phyloP scores from a whole-genome alignment of 2,113 vertebrate species.

The Chunga burmeisteri region DNA sequence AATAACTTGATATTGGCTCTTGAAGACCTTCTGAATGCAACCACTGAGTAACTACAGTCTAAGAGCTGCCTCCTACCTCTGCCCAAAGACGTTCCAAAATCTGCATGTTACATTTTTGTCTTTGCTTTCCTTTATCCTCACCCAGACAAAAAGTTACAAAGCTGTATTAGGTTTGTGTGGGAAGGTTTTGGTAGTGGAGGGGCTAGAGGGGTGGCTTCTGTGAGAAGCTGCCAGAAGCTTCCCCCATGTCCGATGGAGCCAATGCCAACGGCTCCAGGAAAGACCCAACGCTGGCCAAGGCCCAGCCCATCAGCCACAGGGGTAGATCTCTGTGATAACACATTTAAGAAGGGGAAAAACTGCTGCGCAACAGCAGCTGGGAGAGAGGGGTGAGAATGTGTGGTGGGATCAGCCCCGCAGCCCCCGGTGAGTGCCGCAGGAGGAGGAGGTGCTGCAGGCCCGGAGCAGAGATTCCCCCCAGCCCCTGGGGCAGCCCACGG shows the following conservation, averaged over 20 bases:
- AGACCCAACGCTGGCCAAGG: neutral
- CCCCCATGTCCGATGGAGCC: no score
- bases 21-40: neutral
- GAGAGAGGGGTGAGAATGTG: neutral
- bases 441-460: neutral
- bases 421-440: neutral
- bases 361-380: neutral
- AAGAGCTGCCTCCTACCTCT: neutral
- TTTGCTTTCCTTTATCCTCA: neutral
- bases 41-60: neutral
- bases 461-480: neutral
- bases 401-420: neutral
- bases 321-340: neutral
- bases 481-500: rapidly evolving
- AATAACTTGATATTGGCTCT: neutral
- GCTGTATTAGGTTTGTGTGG: neutral
- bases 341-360: neutral
- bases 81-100: neutral
- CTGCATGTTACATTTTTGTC: neutral
- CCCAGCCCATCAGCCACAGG: neutral
- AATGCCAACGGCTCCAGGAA: neutral
- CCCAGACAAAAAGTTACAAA: neutral
- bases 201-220: neutral
- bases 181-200: neutral
- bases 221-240: neutral